Base-by-base conservation (phyloP, 2,888 invertebrate genomes). In the Scaptomyza reducta region DNA sequence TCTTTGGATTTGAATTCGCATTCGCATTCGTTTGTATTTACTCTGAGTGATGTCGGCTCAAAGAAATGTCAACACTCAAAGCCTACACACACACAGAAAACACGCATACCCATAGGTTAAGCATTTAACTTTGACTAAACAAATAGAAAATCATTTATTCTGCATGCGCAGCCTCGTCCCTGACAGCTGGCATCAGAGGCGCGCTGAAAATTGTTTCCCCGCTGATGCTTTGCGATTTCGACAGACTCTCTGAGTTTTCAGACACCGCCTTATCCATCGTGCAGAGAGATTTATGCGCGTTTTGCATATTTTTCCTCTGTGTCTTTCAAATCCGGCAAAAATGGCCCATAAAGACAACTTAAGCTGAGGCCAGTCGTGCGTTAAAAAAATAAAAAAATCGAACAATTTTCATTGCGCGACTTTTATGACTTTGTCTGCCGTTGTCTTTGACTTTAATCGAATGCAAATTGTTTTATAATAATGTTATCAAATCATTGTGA, bases 91-190 rank as follows among this genome's bases (percentile, higher is more conserved):
- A 44, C 35, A 29, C 38, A 11, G 53, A 25, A 40, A 33, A 18
- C 65, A 55, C 61, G 38, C 56, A 31, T 55, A 49, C 49, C 55
- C 31, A 38, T 46, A 72, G 58, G 57, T 55, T 70, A 63, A 70
- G 64, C 70, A 71, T 76, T 79, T 79, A 76, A 68, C 84, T 83
- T 86, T 86, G 80, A 78, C 76, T 79, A 80, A 83, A 88, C 88
- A 85, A 88, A 85, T 85, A 86, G 79, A 88, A 88, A 80, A 86
- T 80, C 81, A 88, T 85, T 85, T 85, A 88, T 88, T 86, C 80
- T 76, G 67, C 88, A 85, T 79, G 75, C 86, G 72, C 76, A 61
- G 59, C 31, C 56, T 58, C 50, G 41, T 42, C 63, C 59, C 72
- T 61, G 61, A 61, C 77, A 56, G 61, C 66, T 31, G 44, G 42